These are phyloP conservation scores for Alviniconcha marisindica DNA, from an alignment of 1,140 invertebrate species.

Conservation along the genomic window DNA sequence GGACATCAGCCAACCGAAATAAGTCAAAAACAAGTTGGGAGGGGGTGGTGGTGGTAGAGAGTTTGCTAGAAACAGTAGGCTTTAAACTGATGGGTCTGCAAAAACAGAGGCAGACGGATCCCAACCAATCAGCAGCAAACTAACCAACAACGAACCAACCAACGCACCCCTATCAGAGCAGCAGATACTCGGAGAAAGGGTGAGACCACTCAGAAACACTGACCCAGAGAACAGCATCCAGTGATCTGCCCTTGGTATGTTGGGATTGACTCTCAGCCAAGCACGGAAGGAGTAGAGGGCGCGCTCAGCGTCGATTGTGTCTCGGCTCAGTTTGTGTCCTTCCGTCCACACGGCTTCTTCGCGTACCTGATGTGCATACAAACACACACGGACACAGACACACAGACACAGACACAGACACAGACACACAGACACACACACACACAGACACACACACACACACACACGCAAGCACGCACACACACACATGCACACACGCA, in stretches of 20 bases:
- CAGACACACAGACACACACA: conserved; percentile 1
- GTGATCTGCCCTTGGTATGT: conserved; percentile 37
- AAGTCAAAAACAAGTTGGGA: no score
- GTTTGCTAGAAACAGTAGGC: no score
- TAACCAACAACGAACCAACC: no score
- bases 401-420: neutral
- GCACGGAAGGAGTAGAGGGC: conserved; percentile 40
- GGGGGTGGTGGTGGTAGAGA: no score
- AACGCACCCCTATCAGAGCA: no score
- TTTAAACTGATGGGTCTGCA: no score
- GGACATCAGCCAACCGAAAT: no score
- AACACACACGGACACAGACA: neutral
- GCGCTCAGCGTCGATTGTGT: conserved; percentile 15
- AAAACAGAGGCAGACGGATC: no score
- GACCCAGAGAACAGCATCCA: conserved; percentile 44
- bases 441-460: conserved; percentile 3
- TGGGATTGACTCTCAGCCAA: conserved; percentile 33
- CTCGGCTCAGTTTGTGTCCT: neutral
- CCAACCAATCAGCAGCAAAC: no score
- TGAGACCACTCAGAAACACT: no score
- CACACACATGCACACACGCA: conserved; percentile 9
- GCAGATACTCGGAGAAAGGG: no score
- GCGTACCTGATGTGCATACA: conserved; percentile 12
- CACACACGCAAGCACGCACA: neutral
- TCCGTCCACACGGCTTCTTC: conserved; percentile 42